phyloP scores from a whole-genome alignment of 92 coral and sea anemone genomes.

The Epizoanthus scotinus region DNA sequence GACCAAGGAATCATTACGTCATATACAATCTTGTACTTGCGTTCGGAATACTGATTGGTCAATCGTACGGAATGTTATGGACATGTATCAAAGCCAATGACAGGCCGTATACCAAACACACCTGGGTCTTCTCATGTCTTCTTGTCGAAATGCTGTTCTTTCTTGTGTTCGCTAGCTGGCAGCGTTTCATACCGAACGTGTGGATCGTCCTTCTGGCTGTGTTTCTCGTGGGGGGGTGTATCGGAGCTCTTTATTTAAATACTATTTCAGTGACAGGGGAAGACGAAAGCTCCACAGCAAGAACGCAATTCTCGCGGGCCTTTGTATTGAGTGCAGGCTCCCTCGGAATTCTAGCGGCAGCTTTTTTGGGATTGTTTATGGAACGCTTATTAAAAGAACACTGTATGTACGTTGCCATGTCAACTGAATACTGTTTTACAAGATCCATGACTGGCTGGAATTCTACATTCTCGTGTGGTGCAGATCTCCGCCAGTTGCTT shows the following conservation, averaged over 20 bases:
- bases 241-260: conserved; percentile 63
- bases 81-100: conserved; percentile 9
- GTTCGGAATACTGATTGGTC: no score
- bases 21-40: no score
- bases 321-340: conserved; percentile 60
- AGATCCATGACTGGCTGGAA: conserved; percentile 61
- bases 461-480: conserved; percentile 3
- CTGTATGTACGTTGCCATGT: conserved; percentile 34
- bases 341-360: conserved; percentile 61
- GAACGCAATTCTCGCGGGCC: conserved; percentile 76
- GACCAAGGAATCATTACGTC: no score
- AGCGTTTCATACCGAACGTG: conserved; percentile 60
- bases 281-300: conserved; percentile 39
- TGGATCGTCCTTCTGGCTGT: conserved; percentile 53
- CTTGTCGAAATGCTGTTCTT: conserved; percentile 44
- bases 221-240: conserved; percentile 53
- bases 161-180: no score
- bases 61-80: conserved; percentile 39
- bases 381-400: conserved; percentile 56
- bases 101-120: conserved; percentile 31
- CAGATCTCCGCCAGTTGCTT: no score
- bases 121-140: conserved; percentile 65
- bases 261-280: conserved; percentile 53
- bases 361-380: conserved; percentile 55
- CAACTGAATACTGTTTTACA: conserved; percentile 34